phyloP scores from a whole-genome alignment of 2,113 vertebrate genomes.

The Phyllopteryx taeniolatus region DNA sequence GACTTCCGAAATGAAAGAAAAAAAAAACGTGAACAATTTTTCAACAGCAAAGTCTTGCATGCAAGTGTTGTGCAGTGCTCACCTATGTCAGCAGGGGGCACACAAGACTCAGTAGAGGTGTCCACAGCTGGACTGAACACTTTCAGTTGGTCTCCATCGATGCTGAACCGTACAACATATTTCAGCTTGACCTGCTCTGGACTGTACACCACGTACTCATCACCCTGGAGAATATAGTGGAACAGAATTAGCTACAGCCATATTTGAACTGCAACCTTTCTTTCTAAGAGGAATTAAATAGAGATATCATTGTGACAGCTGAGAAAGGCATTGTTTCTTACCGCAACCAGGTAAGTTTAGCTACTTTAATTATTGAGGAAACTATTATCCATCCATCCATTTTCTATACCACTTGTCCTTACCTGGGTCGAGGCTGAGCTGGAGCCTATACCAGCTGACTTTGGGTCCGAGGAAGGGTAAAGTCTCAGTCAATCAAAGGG shows the following conservation, averaged over 20 bases:
- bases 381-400: not conserved
- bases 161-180: conserved; percentile 79
- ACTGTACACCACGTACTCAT: conserved; percentile 86
- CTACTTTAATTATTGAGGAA: not conserved
- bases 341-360: not conserved
- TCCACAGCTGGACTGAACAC: conserved; percentile 58
- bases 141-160: conserved; percentile 69
- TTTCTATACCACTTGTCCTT: not conserved
- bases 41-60: not conserved
- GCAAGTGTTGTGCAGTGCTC: not conserved
- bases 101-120: not conserved
- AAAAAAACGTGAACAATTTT: not conserved
- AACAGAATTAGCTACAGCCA: not conserved
- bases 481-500: too few species aligned
- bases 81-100: conserved; percentile 28
- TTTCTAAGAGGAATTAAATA: not conserved
- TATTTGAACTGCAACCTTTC: not conserved
- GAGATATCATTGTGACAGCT: not conserved
- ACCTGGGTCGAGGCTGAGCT: not conserved
- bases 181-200: conserved; percentile 80
- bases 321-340: not conserved
- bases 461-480: not conserved
- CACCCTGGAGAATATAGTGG: conserved; percentile 68
- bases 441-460: not conserved
- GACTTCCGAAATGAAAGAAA: not conserved